These are phyloP conservation scores for Otus scops DNA, from an alignment of 2,797 vertebrate genomes.

Conservation along the genomic window DNA sequence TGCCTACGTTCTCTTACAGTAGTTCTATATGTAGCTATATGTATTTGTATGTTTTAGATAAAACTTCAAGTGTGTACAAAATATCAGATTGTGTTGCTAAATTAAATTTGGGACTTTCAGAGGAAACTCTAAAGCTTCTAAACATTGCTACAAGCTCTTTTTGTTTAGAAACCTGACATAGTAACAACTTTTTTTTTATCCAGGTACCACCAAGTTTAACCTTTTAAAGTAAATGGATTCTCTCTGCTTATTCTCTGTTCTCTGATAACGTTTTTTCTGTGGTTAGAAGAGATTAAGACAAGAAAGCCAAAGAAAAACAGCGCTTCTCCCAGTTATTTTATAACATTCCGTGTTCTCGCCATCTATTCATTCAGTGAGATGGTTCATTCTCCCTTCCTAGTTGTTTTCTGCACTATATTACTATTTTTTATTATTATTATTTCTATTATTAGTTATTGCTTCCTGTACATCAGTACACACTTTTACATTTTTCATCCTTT, in stretches of 20 bases:
- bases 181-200: background rate
- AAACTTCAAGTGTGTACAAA: background rate
- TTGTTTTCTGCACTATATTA: background rate
- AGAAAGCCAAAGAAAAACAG: background rate
- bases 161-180: background rate
- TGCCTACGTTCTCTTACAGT: background rate
- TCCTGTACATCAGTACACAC: background rate
- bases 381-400: background rate
- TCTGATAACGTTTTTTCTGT: background rate
- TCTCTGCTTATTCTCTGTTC: background rate
- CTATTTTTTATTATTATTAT: too few relatives aligned
- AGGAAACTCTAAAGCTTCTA: background rate
- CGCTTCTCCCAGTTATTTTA: background rate
- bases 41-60: background rate
- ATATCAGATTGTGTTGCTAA: background rate
- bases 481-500: background rate
- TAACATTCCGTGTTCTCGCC: background rate
- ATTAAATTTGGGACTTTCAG: background rate
- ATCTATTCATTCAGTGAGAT: background rate
- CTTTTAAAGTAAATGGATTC: background rate
- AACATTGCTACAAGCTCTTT: background rate
- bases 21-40: background rate
- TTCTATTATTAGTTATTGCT: background rate
- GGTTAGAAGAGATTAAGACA: background rate
- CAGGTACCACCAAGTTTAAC: background rate